These are phyloP conservation scores for Erythrolamprus reginae DNA, from an alignment of 2,113 vertebrate species.

Conservation along the genomic window DNA sequence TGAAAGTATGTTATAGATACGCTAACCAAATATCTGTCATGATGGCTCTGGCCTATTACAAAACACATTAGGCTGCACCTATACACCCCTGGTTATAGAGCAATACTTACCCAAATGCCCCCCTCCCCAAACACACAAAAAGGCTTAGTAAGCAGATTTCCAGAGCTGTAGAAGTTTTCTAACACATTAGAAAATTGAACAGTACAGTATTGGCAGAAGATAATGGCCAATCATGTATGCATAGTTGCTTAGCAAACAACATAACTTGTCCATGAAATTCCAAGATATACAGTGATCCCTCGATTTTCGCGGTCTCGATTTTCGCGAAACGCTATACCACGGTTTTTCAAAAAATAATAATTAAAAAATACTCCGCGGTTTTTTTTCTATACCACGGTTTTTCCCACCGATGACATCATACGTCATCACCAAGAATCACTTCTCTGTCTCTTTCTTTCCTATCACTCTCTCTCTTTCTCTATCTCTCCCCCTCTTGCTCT, in stretches of 20 bases:
- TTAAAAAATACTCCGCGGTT: too few relatives aligned
- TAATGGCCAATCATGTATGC: not conserved
- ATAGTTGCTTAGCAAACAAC: not conserved
- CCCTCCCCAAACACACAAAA: not conserved
- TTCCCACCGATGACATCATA: too few relatives aligned
- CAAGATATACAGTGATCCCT: too few relatives aligned
- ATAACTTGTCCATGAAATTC: not conserved
- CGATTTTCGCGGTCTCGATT: too few relatives aligned
- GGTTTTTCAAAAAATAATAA: too few relatives aligned
- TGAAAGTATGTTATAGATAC: not conserved
- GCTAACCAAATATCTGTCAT: not conserved
- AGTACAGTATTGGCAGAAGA: not conserved
- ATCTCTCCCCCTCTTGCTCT: too few relatives aligned
- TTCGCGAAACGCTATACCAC: too few relatives aligned
- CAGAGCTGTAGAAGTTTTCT: not conserved
- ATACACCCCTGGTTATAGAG: not conserved
- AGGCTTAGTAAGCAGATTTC: not conserved
- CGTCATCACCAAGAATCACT: too few relatives aligned
- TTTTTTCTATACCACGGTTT: too few relatives aligned
- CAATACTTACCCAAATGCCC: not conserved
- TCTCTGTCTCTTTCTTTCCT: too few relatives aligned
- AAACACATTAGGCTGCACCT: not conserved
- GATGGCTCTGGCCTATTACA: not conserved
- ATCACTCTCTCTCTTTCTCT: too few relatives aligned
- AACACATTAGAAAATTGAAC: not conserved